Percentiles rank a stretch among this genome's conserved stretches.
Evolutionary conservation across 2,113 vertebrate species (phyloP).

Genomic region (Oncorhynchus mykiss): DNA sequence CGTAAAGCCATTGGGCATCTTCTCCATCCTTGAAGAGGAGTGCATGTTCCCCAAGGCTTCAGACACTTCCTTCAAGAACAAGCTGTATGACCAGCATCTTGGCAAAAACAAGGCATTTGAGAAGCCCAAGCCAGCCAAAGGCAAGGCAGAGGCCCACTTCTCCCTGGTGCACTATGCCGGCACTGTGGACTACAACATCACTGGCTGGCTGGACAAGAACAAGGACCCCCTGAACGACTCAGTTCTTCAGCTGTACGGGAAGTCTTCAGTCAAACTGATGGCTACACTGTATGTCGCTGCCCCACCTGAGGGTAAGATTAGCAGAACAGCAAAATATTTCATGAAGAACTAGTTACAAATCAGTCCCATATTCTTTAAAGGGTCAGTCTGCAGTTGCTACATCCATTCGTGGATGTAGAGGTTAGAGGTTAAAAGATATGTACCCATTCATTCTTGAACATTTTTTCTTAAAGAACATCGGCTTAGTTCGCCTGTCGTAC

Average conservation of each 20-base stretch:
- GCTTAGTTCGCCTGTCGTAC: too few relatives aligned
- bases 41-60: constrained; percentile 69
- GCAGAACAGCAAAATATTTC: too few relatives aligned
- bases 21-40: constrained; percentile 77
- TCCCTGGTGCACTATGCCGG: constrained; percentile 87
- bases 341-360: background rate
- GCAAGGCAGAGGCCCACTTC: constrained; percentile 85
- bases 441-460: too few relatives aligned
- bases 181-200: constrained; percentile 86
- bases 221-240: constrained; percentile 91
- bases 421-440: too few relatives aligned
- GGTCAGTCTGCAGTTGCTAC: too few relatives aligned
- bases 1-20: constrained; percentile 75
- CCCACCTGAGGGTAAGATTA: too few relatives aligned
- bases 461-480: too few relatives aligned
- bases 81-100: constrained; percentile 34
- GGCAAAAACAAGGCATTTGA: constrained; percentile 86
- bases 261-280: constrained; percentile 36
- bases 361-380: background rate
- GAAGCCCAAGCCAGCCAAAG: constrained; percentile 86
- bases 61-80: constrained; percentile 44
- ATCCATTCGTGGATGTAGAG: too few relatives aligned
- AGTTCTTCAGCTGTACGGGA: constrained; percentile 76
- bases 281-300: too few relatives aligned
- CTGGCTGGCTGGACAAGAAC: constrained; percentile 92